phyloP scores from a whole-genome alignment of 1,140 invertebrate genomes.

The Hetaerina americana region DNA sequence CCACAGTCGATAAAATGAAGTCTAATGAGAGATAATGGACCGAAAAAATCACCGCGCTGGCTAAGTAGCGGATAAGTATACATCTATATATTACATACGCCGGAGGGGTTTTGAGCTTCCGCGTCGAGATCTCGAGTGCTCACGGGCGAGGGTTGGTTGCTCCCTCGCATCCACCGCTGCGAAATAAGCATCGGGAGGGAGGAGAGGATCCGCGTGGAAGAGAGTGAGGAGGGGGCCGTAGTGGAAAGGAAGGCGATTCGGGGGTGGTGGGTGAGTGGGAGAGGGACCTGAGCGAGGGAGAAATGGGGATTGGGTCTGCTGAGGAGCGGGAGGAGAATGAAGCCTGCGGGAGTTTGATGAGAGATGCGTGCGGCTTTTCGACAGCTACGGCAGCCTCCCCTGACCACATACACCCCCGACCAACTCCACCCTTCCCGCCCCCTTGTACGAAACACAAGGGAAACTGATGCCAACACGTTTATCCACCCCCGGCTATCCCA shows the following conservation, averaged over 20 bases:
- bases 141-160: too few relatives aligned
- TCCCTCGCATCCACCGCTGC: too few relatives aligned
- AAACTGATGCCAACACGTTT: background rate
- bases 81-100: too few relatives aligned
- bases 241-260: background rate
- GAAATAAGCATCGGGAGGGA: too few relatives aligned
- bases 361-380: background rate
- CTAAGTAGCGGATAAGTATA: too few relatives aligned
- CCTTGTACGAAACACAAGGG: background rate
- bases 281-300: background rate
- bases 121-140: too few relatives aligned
- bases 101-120: too few relatives aligned
- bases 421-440: background rate
- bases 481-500: background rate
- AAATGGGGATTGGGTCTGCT: background rate
- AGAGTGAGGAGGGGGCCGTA: background rate
- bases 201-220: background rate
- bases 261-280: background rate
- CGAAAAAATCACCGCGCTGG: too few relatives aligned
- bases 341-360: background rate
- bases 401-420: background rate
- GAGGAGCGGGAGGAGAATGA: background rate
- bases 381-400: background rate
- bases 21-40: too few relatives aligned
- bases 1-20: too few relatives aligned